phyloP scores from a whole-genome alignment of 1,140 invertebrate species.

The Lithobius niger region DNA sequence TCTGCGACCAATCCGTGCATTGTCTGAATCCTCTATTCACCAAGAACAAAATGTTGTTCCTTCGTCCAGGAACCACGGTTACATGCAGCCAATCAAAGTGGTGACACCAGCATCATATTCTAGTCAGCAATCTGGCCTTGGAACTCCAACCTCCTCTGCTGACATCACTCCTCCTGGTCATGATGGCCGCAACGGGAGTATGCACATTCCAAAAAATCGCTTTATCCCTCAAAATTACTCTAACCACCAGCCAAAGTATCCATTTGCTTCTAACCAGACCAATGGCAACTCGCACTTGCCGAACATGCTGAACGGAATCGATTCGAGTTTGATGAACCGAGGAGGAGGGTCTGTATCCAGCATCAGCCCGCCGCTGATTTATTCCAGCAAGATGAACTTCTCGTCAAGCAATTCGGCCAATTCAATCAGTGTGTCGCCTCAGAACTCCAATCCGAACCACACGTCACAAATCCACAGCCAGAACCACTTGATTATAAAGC shows the following conservation, averaged over 20 bases:
- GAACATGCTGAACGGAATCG: not conserved
- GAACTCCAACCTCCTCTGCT: not conserved
- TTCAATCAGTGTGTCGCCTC: not conserved
- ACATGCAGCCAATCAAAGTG: not conserved
- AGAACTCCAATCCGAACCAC: not conserved
- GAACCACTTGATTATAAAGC: not conserved
- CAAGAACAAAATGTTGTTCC: not conserved
- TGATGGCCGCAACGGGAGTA: not conserved
- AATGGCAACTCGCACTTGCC: not conserved
- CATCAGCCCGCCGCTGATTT: not conserved
- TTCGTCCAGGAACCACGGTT: not conserved
- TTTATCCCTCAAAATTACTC: not conserved
- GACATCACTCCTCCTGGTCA: not conserved
- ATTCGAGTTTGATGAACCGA: not conserved
- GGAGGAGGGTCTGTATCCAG: not conserved
- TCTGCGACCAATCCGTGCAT: slow-evolving; percentile 1
- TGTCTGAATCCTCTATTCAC: slow-evolving; percentile 4
- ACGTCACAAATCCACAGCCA: not conserved
- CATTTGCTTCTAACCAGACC: not conserved
- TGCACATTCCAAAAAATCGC: slow-evolving; percentile 1
- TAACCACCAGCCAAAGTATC: not conserved
- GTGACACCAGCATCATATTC: not conserved
- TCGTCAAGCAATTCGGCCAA: not conserved
- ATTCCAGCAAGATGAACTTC: not conserved
- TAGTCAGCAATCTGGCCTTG: not conserved